Evolutionary conservation across 2,888 invertebrate genomes (phyloP).

Genomic region (Drosophila meridionalis): DNA sequence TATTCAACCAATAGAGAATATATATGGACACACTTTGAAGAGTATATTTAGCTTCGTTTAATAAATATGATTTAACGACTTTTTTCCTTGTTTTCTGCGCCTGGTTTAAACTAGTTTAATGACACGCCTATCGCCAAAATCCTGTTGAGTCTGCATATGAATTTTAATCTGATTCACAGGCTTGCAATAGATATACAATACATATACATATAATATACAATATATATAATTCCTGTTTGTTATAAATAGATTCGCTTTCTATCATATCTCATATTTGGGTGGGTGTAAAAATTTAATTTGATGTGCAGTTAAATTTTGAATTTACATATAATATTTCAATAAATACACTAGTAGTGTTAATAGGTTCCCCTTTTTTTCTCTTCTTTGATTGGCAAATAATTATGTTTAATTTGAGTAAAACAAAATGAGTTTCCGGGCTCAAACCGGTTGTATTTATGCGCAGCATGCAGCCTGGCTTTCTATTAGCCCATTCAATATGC

Average conservation of each 20-base stretch:
- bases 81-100: neutral
- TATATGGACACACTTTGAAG: neutral
- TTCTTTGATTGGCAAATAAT: neutral
- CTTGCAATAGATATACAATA: neutral
- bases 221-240: slow-evolving; percentile 2
- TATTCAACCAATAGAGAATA: slow-evolving; percentile 7
- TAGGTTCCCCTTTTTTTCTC: neutral
- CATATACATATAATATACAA: neutral
- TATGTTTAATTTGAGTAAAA: neutral
- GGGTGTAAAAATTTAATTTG: neutral
- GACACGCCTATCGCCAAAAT: neutral
- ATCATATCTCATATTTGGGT: neutral
- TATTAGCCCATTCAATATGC: slow-evolving; percentile 2
- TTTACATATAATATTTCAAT: neutral
- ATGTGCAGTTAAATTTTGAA: neutral
- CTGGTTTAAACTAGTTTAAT: neutral
- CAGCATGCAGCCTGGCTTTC: slow-evolving; percentile 2
- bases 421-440: neutral
- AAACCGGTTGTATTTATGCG: neutral
- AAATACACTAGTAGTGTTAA: neutral
- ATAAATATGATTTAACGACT: neutral
- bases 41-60: neutral
- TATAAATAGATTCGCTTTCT: slow-evolving; percentile 11
- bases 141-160: neutral
- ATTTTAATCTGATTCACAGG: neutral